Conservation (phyloP, 2,113 vertebrate genomes). For the Chionodraco myersi region DNA sequence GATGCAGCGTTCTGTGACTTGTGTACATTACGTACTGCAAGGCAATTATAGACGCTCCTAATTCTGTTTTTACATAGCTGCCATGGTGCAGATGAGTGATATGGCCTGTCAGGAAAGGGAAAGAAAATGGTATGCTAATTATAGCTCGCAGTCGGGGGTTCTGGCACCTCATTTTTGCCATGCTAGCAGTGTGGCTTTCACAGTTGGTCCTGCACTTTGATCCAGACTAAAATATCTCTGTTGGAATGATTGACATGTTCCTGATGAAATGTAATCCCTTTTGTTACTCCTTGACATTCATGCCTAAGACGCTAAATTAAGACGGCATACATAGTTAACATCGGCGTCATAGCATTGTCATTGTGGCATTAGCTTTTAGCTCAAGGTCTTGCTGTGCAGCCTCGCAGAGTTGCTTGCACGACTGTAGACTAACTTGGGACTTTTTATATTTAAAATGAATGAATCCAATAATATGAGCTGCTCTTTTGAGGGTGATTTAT, state of each 20-base stretch:
- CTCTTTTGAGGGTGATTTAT: background rate
- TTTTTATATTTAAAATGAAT: background rate
- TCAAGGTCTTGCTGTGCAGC: background rate
- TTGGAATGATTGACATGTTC: background rate
- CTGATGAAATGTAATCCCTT: background rate
- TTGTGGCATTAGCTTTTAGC: background rate
- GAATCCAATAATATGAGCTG: background rate
- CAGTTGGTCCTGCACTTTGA: background rate
- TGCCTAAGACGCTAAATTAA: background rate
- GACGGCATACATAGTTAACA: background rate
- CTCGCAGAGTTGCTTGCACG: background rate
- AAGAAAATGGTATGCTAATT: slow-evolving; percentile 37
- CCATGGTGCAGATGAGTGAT: slow-evolving; percentile 24
- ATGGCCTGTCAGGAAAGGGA: slow-evolving; percentile 17
- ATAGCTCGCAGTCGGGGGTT: slow-evolving; percentile 22
- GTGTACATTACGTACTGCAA: background rate
- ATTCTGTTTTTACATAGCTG: slow-evolving; percentile 41
- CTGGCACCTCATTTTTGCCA: slow-evolving; percentile 64
- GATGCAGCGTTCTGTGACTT: slow-evolving; percentile 23
- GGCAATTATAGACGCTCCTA: slow-evolving; percentile 18
- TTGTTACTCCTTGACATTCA: background rate
- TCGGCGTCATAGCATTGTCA: background rate
- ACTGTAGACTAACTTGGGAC: background rate
- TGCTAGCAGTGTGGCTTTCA: background rate
- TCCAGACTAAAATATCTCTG: background rate